These are phyloP conservation scores for Dipodomys spectabilis DNA, from an alignment of 2,113 vertebrate genomes.

Conservation along the genomic window DNA sequence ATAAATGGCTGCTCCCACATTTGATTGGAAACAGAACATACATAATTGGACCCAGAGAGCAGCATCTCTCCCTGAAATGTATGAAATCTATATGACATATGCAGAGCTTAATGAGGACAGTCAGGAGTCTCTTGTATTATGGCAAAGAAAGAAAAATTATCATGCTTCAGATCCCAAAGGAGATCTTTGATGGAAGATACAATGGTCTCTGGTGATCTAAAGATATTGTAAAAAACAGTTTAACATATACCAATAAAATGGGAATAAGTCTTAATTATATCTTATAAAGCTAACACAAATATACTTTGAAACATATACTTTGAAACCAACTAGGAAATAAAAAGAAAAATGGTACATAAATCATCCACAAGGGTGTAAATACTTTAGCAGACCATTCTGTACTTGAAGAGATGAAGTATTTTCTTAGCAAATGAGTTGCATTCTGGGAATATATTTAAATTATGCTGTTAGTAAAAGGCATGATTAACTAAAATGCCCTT, in stretches of 20 bases:
- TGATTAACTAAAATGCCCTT: no score
- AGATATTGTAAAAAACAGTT: slow-evolving; percentile 17
- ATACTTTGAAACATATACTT: background rate
- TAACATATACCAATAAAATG: slow-evolving; percentile 39
- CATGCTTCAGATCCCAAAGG: background rate
- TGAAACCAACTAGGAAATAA: slow-evolving; percentile 38
- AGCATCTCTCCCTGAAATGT: slow-evolving; percentile 49
- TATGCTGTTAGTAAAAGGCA: background rate
- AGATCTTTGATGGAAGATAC: slow-evolving; percentile 16
- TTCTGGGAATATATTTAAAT: slow-evolving; percentile 7
- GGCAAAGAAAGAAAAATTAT: slow-evolving; percentile 25
- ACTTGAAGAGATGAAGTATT: slow-evolving; percentile 14
- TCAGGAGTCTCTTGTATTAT: background rate
- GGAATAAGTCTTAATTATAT: slow-evolving; percentile 47
- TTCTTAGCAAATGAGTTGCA: slow-evolving; percentile 22
- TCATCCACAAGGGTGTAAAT: background rate
- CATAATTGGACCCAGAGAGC: slow-evolving; percentile 57
- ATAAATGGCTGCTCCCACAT: slow-evolving; percentile 63
- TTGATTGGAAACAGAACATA: slow-evolving; percentile 52
- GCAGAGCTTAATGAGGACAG: background rate
- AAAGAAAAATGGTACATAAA: slow-evolving; percentile 42
- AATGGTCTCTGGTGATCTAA: slow-evolving; percentile 55
- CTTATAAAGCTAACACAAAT: background rate
- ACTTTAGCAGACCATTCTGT: slow-evolving; percentile 20
- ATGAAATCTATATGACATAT: background rate